These are phyloP conservation scores for Cryptoleucopteryx plumbea DNA, from an alignment of 2,113 vertebrate genomes.

Conservation along the genomic window DNA sequence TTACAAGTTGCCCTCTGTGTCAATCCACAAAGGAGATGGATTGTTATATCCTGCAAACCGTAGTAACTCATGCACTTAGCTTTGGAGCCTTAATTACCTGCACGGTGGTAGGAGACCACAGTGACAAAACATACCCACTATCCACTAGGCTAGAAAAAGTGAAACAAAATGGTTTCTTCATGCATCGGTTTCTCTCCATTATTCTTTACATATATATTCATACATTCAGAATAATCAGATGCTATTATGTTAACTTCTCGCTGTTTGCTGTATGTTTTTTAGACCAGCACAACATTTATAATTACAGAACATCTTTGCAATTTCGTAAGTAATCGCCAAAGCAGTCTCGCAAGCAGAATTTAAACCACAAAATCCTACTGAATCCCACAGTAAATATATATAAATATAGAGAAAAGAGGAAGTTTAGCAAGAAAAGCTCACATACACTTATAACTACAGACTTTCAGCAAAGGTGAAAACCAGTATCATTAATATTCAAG, in stretches of 20 bases:
- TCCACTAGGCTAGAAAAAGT: background rate
- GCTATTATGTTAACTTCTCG: background rate
- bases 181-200: background rate
- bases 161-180: background rate
- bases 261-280: background rate
- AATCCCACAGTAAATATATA: background rate
- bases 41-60: background rate
- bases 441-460: background rate
- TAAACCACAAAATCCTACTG: background rate
- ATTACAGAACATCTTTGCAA: background rate
- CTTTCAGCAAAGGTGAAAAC: background rate
- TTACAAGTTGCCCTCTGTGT: background rate
- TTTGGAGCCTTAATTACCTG: background rate
- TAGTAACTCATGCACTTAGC: background rate
- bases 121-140: background rate
- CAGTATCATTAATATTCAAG: background rate
- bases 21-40: background rate
- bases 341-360: background rate
- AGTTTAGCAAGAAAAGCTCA: background rate
- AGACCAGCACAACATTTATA: background rate
- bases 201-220: background rate
- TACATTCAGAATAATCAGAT: background rate
- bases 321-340: background rate
- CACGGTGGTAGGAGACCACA: background rate
- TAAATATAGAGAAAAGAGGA: background rate